phyloP scores from a whole-genome alignment of 2,797 vertebrate species.

The Parauchenoglanis punctatus region DNA sequence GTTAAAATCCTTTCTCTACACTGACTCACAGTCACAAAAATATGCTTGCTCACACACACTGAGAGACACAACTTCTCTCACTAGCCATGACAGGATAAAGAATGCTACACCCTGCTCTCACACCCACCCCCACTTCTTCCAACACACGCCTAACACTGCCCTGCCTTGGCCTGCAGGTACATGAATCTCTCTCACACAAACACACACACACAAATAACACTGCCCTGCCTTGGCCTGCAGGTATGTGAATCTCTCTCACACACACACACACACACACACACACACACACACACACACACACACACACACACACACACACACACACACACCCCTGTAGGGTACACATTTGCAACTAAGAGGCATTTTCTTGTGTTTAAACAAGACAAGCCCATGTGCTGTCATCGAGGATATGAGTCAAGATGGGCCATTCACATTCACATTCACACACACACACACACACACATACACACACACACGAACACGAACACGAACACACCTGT shows the following conservation, averaged over 20 bases:
- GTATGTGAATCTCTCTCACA: slow-evolving; percentile 43
- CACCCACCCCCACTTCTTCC: slow-evolving; percentile 11
- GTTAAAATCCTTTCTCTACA: slow-evolving; percentile 3
- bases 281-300: not conserved
- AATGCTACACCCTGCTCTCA: slow-evolving; percentile 44
- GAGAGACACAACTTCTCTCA: not conserved
- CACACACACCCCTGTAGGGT: slow-evolving; percentile 45
- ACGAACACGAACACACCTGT: not conserved
- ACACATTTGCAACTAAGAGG: slow-evolving; percentile 38
- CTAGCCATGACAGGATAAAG: slow-evolving; percentile 48
- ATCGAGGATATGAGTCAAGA: slow-evolving; percentile 54
- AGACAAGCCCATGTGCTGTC: slow-evolving; percentile 29
- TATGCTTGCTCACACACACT: not conserved
- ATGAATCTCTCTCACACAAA: slow-evolving; percentile 25
- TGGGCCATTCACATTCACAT: not conserved
- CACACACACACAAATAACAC: slow-evolving; percentile 6
- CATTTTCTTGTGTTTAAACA: slow-evolving; percentile 19
- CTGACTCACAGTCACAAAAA: slow-evolving; percentile 32
- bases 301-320: slow-evolving; percentile 28
- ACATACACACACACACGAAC: not conserved
- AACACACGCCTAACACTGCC: slow-evolving; percentile 36
- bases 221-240: slow-evolving; percentile 55
- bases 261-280: slow-evolving; percentile 24
- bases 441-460: slow-evolving; percentile 3
- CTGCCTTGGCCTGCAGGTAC: slow-evolving; percentile 55